These are phyloP conservation scores for Saimiri boliviensis DNA, from an alignment of 2,113 vertebrate genomes.

Conservation along the genomic window DNA sequence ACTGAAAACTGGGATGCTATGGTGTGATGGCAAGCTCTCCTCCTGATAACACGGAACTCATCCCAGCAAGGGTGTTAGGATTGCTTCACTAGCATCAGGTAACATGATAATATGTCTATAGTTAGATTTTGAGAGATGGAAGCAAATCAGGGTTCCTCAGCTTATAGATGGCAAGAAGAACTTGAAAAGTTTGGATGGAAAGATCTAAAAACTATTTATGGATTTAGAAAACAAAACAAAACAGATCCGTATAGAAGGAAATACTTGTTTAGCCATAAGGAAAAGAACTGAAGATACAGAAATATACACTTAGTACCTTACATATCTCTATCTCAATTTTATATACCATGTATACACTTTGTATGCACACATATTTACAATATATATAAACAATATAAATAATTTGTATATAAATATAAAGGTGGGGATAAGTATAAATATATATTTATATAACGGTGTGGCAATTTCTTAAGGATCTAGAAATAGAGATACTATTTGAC, in stretches of 20 bases:
- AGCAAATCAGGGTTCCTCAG: not conserved
- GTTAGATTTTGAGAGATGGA: not conserved
- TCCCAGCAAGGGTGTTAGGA: no score
- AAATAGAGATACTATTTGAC: no score
- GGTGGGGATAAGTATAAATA: not conserved
- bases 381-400: not conserved
- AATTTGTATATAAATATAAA: not conserved
- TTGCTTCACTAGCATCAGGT: not conserved
- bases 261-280: not conserved
- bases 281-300: not conserved
- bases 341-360: not conserved
- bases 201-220: not conserved
- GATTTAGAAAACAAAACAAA: not conserved
- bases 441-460: no score
- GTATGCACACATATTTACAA: not conserved
- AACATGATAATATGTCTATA: not conserved
- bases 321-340: not conserved
- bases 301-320: not conserved
- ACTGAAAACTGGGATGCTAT: accelerated
- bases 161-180: not conserved
- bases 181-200: not conserved
- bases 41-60: accelerated
- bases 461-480: no score
- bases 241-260: not conserved
- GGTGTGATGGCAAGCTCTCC: not conserved